Conservation (phyloP, 2,797 vertebrate species). For the Sebastes wilsoni region DNA sequence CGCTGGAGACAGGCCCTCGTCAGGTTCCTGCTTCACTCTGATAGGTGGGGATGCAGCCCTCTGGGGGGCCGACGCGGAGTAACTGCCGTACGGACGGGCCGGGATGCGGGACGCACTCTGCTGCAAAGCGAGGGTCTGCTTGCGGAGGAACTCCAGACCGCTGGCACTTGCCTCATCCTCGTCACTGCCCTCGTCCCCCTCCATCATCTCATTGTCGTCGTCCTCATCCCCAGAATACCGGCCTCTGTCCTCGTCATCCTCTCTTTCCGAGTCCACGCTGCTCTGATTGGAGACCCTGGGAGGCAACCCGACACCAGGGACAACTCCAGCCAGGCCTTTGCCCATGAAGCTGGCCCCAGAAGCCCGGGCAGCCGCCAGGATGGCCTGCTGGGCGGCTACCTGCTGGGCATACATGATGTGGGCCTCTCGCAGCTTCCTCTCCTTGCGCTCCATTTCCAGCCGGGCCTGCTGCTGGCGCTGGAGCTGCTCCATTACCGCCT, state of each 20-base stretch:
- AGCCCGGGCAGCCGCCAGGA: conserved; percentile 85
- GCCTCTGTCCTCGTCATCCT: conserved; percentile 80
- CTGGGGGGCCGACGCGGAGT: conserved; percentile 68
- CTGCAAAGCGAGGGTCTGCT: conserved; percentile 84
- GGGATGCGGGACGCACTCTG: conserved; percentile 73
- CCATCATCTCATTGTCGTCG: conserved; percentile 82
- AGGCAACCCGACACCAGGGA: conserved; percentile 56
- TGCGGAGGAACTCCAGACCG: conserved; percentile 84
- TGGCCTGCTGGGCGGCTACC: conserved; percentile 88
- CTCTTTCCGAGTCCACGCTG: conserved; percentile 85
- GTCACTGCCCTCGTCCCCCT: conserved; percentile 87
- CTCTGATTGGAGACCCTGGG: conserved; percentile 83
- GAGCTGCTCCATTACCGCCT: conserved; percentile 94
- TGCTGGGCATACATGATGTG: conserved; percentile 92
- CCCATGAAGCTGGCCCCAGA: conserved; percentile 80
- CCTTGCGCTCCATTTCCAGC: conserved; percentile 90
- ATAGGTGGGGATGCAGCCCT: conserved; percentile 74
- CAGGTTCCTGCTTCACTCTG: conserved; percentile 85
- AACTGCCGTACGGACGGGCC: conserved; percentile 63
- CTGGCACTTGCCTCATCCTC: conserved; percentile 75
- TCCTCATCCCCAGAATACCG: conserved; percentile 78
- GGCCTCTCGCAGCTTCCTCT: conserved; percentile 88
- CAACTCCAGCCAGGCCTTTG: conserved; percentile 75
- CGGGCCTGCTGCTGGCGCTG: conserved; percentile 89
- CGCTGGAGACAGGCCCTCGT: conserved; percentile 84